A percentile compares a stretch with the other conserved stretches of the same genome.
Conservation (phyloP, 2,888 invertebrate genomes). For the Scaeva pyrastri region DNA sequence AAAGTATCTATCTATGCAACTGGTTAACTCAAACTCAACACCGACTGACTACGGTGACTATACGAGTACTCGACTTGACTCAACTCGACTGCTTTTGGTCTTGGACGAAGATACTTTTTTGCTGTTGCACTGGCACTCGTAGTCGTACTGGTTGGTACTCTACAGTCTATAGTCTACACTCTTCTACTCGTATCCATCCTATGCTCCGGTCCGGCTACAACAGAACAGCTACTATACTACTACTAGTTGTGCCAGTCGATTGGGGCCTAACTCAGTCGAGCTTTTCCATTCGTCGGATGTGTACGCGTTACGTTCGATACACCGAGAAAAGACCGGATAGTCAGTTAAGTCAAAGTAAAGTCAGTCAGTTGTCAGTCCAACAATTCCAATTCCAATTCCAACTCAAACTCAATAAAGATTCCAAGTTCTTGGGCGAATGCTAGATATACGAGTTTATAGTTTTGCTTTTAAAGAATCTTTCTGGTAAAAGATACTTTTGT, state of each 20-base stretch:
- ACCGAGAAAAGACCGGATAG: constrained; percentile 39
- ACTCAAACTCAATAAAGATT: constrained; percentile 36
- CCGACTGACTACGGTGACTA: no score
- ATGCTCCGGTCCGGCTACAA: no score
- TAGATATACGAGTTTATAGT: constrained; percentile 47
- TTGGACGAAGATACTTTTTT: constrained; percentile 58
- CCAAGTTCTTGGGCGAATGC: constrained; percentile 48
- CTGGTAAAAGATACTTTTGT: constrained; percentile 60
- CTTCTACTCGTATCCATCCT: constrained; percentile 4
- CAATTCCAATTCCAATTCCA: constrained; percentile 22
- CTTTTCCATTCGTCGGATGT: constrained; percentile 76
- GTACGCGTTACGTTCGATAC: constrained; percentile 70
- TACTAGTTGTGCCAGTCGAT: constrained; percentile 70
- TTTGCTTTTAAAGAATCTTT: constrained; percentile 52
- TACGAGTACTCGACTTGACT: constrained; percentile 20
- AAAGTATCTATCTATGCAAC: constrained; percentile 66
- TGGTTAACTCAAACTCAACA: constrained; percentile 60
- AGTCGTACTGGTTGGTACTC: no score
- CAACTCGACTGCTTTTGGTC: constrained; percentile 4
- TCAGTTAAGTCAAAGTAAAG: constrained; percentile 17
- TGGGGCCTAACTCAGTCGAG: constrained; percentile 70
- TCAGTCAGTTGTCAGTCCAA: constrained; percentile 12
- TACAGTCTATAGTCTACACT: constrained; percentile 45
- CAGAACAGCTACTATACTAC: constrained; percentile 32
- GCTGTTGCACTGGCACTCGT: constrained; percentile 10